Evolutionary conservation across 2,888 invertebrate species (phyloP), one percentile per base, ranked within the genome.

Genomic region (Ochropleura leucogaster): DNA sequence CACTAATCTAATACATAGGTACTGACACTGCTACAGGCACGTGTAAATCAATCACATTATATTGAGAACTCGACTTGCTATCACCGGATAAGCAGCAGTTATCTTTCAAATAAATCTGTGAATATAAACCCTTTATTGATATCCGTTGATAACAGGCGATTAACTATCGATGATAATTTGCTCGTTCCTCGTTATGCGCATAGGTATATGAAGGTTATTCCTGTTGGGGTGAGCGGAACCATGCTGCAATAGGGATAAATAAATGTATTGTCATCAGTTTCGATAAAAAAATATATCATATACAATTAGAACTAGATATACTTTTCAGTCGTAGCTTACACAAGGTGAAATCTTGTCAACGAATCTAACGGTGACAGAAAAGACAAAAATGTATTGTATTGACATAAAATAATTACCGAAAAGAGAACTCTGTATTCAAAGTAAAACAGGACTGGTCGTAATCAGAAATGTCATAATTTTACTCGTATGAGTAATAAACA

Each of bases 31-130:
- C 47, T 16, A 40, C 42, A 12, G 5, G 0, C 65, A 74, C 62
- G 82, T 84, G 53, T 57, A 66, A 76, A 67, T 59, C 30, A 68
- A 66, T 81, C 60, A 69, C 49, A 68, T 79, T 63, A 59, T 40
- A 74, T 74, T 83, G 30, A 68, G 46, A 63, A 49, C 46, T 65
- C 18, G 20, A 40, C 40, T 49, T 67, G 69, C 55, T 72, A 78
- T 72, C 72, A 42, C 53, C n/a, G 74, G 83, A 83, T 85, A 74
- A 83, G 67, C 66, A 40, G 16, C 9, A 16, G 20, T 74, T 82
- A 85, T 85, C 83, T 85, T 30, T 7, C 60, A 70, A 67, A 74
- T 69, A 64, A 85, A 83, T 85, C 83, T 72, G 60, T 62, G 69
- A 74, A 73, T 78, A 72, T 65, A 63, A 73, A 67, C 57, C 49